Conservation (phyloP, 1,140 invertebrate species). For the Pollicipes pollicipes region DNA sequence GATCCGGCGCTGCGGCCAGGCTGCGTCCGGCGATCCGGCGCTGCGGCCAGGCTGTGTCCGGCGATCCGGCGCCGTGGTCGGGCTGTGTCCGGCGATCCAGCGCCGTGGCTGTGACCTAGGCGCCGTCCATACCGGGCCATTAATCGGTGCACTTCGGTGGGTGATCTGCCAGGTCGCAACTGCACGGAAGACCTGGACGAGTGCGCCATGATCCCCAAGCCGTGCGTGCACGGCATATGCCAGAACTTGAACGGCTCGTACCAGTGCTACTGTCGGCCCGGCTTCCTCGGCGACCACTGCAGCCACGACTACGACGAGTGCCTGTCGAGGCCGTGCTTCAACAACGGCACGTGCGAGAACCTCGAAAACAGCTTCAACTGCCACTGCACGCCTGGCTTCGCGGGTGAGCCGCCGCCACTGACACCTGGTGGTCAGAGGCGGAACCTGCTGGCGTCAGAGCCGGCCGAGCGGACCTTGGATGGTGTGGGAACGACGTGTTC, state of each 20-base stretch:
- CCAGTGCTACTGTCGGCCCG: conserved; percentile 66
- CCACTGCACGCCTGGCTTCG: conserved; percentile 58
- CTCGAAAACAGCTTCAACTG: conserved; percentile 69
- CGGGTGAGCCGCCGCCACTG: conserved; percentile 31
- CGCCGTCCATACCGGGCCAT: no score
- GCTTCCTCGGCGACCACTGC: conserved; percentile 63
- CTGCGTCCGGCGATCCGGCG: no score
- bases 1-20: no score
- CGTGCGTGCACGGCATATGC: conserved; percentile 68
- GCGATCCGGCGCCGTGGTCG: no score
- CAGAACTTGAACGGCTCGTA: conserved; percentile 54
- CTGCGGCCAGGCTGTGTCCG: no score
- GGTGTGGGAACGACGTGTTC: no score
- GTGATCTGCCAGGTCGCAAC: conserved; percentile 34
- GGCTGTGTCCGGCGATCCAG: no score
- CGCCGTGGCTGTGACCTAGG: no score
- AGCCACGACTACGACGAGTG: conserved; percentile 73
- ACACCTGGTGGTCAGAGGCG: conserved; percentile 26
- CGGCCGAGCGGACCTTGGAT: conserved; percentile 24
- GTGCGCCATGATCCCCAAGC: conserved; percentile 38
- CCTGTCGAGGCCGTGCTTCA: conserved; percentile 66
- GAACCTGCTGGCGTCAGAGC: conserved; percentile 21
- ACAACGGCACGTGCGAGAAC: conserved; percentile 72
- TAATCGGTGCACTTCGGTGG: no score
- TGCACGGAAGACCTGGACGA: conserved; percentile 64